Percentiles rank a stretch among this genome's conserved stretches.
These are phyloP conservation scores for Chelmon rostratus DNA, from an alignment of 2,797 vertebrate genomes.

Conservation along the genomic window DNA sequence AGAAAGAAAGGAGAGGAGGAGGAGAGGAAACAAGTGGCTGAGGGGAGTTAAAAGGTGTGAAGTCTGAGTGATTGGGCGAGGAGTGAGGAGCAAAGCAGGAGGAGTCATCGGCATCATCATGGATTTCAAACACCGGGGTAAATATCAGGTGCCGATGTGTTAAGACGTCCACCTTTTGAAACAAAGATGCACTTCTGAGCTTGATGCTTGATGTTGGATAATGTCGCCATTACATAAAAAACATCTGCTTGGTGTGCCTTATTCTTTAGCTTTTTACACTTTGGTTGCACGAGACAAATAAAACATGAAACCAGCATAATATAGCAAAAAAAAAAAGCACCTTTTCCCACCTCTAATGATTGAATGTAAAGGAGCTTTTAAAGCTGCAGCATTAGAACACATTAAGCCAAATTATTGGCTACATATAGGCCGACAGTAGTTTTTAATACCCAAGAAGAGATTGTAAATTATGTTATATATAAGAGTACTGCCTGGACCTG, in stretches of 20 bases:
- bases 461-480: too few relatives aligned
- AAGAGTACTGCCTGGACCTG: too few relatives aligned
- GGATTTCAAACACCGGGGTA: conserved; percentile 11
- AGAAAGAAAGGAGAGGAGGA: conserved; percentile 9
- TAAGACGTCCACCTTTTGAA: background rate
- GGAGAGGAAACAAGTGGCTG: background rate
- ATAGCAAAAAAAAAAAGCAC: background rate
- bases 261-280: conserved; percentile 21
- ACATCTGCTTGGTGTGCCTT: conserved; percentile 62
- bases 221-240: background rate
- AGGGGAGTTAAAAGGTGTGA: background rate
- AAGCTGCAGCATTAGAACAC: background rate
- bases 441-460: too few relatives aligned
- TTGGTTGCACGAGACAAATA: conserved; percentile 12
- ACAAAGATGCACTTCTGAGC: background rate
- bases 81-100: conserved; percentile 23
- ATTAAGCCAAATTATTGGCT: background rate
- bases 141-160: background rate
- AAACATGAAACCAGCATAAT: background rate
- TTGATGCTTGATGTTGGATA: background rate
- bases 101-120: conserved; percentile 52
- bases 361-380: conserved; percentile 34
- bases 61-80: conserved; percentile 16
- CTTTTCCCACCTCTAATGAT: conserved; percentile 17
- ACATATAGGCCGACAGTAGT: too few relatives aligned